Evolutionary conservation across 2,113 vertebrate species (phyloP), one percentile per base, ranked within the genome.

Genomic region (Rhodinocichla rosea): DNA sequence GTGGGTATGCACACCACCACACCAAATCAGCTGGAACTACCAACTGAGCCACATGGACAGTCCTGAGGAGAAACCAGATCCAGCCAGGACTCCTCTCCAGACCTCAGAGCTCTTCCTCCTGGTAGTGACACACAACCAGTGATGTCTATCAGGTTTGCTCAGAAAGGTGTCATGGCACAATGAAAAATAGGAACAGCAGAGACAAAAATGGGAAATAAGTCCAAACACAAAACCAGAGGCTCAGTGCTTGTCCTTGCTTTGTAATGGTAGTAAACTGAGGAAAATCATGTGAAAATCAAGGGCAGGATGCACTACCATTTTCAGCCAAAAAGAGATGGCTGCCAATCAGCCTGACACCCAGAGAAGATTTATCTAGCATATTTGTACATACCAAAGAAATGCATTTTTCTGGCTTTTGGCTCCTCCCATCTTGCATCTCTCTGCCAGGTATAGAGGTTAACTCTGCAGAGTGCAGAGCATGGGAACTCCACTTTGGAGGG

Each of bases 1-100:
- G 8, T 27, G 14, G 49, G 49, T 27, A 28, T 1, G 0, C 10
- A 32, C 1, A 1, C 19, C 2, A 21, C 32, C 32, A 33, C 14
- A 27, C 13, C 33, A 32, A 23, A 55, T 37, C 87, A 64, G 49
- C 64, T 65, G 68, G n/a, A 84, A 70, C 60, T 42, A 39, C 60
- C 74, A 76, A 50, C 9, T 10, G 27, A 67, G 39, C 1, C 1
- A 4, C 50, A 26, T 0, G 2, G 30, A 52, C 6, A 74, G 59
- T 11, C 45, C 37, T 0, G 0, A 67, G 28, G 39, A 71, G 84
- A 85, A 71, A 37, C 4, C 19, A 24, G 70, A 32, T 39, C 28
- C 64, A 32, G 55, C 7, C 44, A 55, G 30, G 35, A 45, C 28
- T 63, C 35, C 13, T 56, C 49, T 45, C 39, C 17, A 9, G 32